phyloP scores from a whole-genome alignment of 2,113 vertebrate species.

The Sinosuthora webbiana region DNA sequence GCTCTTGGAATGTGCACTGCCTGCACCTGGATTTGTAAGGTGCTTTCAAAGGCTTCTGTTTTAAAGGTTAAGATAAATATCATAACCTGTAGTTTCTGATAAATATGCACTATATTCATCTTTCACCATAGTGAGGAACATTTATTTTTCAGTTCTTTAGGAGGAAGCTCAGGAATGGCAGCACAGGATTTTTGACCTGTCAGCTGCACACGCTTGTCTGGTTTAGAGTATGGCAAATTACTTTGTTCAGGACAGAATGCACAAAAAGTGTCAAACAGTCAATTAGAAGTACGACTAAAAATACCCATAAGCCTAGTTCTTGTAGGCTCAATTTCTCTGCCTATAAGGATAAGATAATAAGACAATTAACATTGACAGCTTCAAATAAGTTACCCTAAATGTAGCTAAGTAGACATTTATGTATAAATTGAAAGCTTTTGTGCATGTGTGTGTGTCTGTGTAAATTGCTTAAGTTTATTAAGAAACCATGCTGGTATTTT shows the following conservation, averaged over 20 bases:
- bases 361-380: not conserved
- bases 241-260: not conserved
- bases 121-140: not conserved
- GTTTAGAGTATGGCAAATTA: constrained; percentile 1
- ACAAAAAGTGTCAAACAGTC: not conserved
- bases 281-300: not conserved
- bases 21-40: not conserved
- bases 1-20: not conserved
- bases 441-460: not conserved
- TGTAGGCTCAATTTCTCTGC: not conserved
- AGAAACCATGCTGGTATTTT: not conserved
- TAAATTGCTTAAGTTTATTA: not conserved
- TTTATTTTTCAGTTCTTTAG: not conserved
- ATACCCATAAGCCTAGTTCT: not conserved
- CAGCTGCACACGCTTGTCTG: not conserved
- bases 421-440: not conserved
- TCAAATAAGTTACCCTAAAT: not conserved
- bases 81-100: not conserved
- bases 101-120: not conserved
- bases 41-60: not conserved
- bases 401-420: not conserved
- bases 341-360: not conserved
- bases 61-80: not conserved
- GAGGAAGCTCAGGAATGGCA: not conserved
- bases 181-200: constrained; percentile 8